Base-by-base conservation (phyloP, 2,113 vertebrate species). In the Hippocampus comes region DNA sequence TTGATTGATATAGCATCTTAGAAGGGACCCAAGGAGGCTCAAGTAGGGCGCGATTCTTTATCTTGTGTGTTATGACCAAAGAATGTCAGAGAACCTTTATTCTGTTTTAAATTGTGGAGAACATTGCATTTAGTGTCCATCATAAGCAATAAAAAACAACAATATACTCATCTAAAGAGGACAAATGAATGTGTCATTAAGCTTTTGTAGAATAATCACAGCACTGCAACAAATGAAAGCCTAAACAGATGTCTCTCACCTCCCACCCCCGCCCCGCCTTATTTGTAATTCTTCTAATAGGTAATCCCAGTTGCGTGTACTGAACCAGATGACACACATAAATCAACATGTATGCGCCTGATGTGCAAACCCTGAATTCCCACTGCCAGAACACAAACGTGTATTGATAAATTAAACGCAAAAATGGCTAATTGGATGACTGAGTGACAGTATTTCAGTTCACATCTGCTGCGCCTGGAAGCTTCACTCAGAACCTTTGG, bases 341-440 rank as follows among this genome's bases (percentile, higher is more conserved):
- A 68, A 68, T 20, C 71, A 72, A 75, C 25, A 65, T 48, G 56
- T 17, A 21, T 59, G 34, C 1, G 64, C 67, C 77, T 27, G 23
- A 74, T 64, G 38, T 63, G 10, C 9, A 78, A 30, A 25, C 74
- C 21, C 38, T 27, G 18, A 57, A 74, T 38, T 72, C 30, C 63
- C 30, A 72, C 72, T 73, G 78, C 74, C 15, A 66, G 63, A 14
- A 63, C 67, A 75, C 15, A 65, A 51, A 57, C 60, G 4, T 71
- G 71, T 68, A 74, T 78, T 79, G 56, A 81, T 78, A 30, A 67
- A 27, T 55, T 71, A 76, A 63, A 75, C 34, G 63, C 75, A 79
- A 48, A 74, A 25, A 68, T 63, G 34, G 34, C 34, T 25, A 73
- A 65, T 69, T 76, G 85, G 77, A 82, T 80, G 63, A 80, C 78